phyloP scores from a whole-genome alignment of 2,113 vertebrate species.

The Ctenomys sociabilis region DNA sequence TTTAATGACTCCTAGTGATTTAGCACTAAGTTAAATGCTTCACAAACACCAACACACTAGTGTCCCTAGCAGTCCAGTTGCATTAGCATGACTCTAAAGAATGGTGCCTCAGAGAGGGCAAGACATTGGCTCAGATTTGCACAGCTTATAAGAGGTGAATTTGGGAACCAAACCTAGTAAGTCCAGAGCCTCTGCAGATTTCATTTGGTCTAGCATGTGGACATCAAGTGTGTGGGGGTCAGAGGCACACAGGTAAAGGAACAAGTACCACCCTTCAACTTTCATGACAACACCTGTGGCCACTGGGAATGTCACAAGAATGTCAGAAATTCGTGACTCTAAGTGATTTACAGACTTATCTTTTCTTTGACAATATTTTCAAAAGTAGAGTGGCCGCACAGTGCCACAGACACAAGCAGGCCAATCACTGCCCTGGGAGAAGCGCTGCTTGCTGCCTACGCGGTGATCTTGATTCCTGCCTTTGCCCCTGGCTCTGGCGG shows the following conservation, averaged over 20 bases:
- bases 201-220: not conserved
- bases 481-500: not conserved
- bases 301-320: not conserved
- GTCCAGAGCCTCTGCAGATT: not conserved
- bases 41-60: not conserved
- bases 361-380: not conserved
- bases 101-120: conserved; percentile 6
- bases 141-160: not conserved
- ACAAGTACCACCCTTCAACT: not conserved
- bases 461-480: not conserved
- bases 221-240: not conserved
- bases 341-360: conserved; percentile 28
- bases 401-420: not conserved
- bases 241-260: not conserved
- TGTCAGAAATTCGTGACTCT: not conserved
- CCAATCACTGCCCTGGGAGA: not conserved
- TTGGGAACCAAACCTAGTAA: not conserved
- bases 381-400: not conserved
- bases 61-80: too few relatives aligned
- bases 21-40: not conserved
- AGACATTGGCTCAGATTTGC: not conserved
- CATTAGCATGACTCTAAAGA: not conserved
- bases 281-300: not conserved
- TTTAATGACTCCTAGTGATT: not conserved
- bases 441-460: rapidly evolving